phyloP scores from a whole-genome alignment of 2,888 invertebrate species.

The Microctonus aethiopoides region DNA sequence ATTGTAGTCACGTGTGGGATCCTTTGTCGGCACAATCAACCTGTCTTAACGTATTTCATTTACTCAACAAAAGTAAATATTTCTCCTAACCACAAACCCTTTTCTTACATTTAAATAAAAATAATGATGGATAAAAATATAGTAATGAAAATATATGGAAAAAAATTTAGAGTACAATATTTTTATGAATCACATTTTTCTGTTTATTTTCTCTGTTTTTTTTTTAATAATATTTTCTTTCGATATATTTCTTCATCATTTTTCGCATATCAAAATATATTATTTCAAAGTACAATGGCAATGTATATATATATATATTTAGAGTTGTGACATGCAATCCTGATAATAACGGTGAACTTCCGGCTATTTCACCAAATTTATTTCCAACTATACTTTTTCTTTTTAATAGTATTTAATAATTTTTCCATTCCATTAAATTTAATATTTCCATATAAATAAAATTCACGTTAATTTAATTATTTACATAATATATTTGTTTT shows the following conservation, averaged over 20 bases:
- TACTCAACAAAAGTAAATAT: not conserved
- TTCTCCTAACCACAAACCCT: not conserved
- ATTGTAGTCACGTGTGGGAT: not conserved
- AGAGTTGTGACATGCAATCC: constrained; percentile 1
- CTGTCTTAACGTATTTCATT: not conserved
- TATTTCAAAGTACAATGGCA: not conserved
- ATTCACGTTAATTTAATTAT: too few species aligned
- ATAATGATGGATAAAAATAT: not conserved
- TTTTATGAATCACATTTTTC: not conserved
- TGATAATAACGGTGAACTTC: constrained; percentile 21
- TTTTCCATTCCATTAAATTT: too few species aligned
- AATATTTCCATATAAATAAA: too few species aligned
- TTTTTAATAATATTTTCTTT: not conserved
- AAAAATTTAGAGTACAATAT: not conserved
- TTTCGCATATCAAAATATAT: constrained; percentile 3
- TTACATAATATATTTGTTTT: too few species aligned
- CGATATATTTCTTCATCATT: not conserved
- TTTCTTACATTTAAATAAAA: not conserved
- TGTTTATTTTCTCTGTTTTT: not conserved
- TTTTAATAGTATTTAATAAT: not conserved
- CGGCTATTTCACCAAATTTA: constrained; percentile 21
- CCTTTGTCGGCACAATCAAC: not conserved
- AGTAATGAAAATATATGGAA: not conserved
- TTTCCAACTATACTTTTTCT: not conserved
- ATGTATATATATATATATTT: too few species aligned